Conservation (phyloP, 2,113 vertebrate genomes). For the Eublepharis macularius region DNA sequence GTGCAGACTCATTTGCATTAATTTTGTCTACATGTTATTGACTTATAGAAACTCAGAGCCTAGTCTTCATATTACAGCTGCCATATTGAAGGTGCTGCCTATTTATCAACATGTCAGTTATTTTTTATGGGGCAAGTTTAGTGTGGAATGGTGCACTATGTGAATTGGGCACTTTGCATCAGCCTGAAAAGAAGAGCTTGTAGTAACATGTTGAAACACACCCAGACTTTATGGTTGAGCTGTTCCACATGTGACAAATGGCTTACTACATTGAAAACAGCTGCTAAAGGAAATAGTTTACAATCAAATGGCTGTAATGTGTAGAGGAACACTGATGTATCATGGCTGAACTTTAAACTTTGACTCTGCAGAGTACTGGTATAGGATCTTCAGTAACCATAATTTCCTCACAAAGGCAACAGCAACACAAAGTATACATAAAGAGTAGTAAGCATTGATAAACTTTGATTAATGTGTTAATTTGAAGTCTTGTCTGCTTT, state of each 20-base stretch:
- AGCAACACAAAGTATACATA: no score
- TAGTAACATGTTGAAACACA: no score
- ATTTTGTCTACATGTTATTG: background rate
- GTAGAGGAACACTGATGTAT: background rate
- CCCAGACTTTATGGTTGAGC: background rate
- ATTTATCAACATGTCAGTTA: background rate
- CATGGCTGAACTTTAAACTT: background rate
- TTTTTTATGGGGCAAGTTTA: background rate
- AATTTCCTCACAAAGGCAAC: no score
- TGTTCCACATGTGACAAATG: no score
- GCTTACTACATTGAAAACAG: no score
- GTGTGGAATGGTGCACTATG: background rate
- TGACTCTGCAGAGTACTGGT: accelerated
- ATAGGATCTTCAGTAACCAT: background rate
- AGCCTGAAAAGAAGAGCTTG: background rate
- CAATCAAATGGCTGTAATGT: background rate
- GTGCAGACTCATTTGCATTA: background rate
- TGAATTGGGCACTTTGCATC: background rate
- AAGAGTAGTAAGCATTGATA: no score
- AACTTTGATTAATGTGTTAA: no score
- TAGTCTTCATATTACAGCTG: background rate
- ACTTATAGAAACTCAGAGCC: background rate
- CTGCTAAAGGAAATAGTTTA: background rate
- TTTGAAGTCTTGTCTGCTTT: background rate
- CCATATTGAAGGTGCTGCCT: background rate